Conservation (phyloP, 1,140 invertebrate species). For the Drosophila sp. region DNA sequence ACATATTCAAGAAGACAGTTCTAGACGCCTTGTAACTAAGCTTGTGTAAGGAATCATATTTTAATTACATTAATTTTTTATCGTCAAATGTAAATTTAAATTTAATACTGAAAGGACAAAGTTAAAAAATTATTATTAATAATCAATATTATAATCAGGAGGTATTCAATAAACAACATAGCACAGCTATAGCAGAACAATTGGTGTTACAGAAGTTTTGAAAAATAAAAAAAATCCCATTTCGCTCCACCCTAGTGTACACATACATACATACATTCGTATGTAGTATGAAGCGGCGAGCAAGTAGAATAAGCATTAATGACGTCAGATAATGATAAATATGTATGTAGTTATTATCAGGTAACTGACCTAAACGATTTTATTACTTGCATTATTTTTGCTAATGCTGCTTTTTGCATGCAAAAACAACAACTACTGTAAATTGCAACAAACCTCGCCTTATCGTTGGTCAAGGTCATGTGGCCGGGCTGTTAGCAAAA, state of each 20-base stretch:
- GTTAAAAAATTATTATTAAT: too few relatives aligned
- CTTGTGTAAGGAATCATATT: background rate
- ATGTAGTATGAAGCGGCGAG: slow-evolving; percentile 1
- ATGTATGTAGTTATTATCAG: slow-evolving; percentile 4
- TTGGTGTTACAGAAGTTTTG: slow-evolving; percentile 17
- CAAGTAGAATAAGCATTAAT: slow-evolving; percentile 63
- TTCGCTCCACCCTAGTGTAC: too few relatives aligned
- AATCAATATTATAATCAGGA: too few relatives aligned
- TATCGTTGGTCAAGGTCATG: slow-evolving; percentile 47
- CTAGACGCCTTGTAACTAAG: background rate
- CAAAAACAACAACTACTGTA: background rate
- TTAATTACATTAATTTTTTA: too few relatives aligned
- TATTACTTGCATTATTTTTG: slow-evolving; percentile 6
- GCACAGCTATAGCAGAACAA: too few relatives aligned
- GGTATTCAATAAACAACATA: too few relatives aligned
- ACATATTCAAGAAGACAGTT: background rate
- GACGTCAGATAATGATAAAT: slow-evolving; percentile 9
- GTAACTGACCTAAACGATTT: slow-evolving; percentile 28
- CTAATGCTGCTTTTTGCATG: background rate
- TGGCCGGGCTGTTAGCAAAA: slow-evolving; percentile 16
- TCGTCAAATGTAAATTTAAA: too few relatives aligned
- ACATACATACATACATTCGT: background rate
- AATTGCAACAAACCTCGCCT: slow-evolving; percentile 42
- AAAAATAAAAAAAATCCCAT: too few relatives aligned
- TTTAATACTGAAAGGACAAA: too few relatives aligned